Percentiles rank a stretch among this genome's conserved stretches.
Evolutionary conservation across 2,797 vertebrate genomes (phyloP).

Genomic region (Syngnathus rostellatus): DNA sequence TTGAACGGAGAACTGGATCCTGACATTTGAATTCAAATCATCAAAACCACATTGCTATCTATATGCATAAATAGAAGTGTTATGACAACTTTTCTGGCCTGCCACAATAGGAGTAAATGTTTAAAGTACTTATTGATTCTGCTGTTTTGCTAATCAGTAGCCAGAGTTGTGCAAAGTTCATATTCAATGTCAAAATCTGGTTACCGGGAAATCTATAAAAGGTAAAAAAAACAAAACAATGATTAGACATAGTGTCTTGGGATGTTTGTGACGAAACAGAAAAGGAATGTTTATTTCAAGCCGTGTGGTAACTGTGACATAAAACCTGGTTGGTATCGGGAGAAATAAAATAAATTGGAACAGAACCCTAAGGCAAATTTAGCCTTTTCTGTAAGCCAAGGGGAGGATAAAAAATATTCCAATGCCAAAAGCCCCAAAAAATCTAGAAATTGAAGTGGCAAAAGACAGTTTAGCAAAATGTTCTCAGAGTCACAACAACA

Average conservation of each 20-base stretch:
- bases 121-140: not conserved
- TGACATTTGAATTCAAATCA: too few relatives aligned
- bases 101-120: not conserved
- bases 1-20: too few relatives aligned
- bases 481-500: not conserved
- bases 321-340: not conserved
- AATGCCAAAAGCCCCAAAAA: too few relatives aligned
- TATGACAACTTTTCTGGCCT: not conserved
- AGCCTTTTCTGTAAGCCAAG: too few relatives aligned
- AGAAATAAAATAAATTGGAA: too few relatives aligned
- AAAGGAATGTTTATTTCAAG: not conserved
- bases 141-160: not conserved
- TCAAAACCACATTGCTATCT: too few relatives aligned
- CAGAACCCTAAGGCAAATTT: too few relatives aligned
- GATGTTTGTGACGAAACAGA: not conserved
- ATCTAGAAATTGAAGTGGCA: too few relatives aligned
- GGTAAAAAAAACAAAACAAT: not conserved
- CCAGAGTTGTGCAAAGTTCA: not conserved
- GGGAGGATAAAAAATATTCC: too few relatives aligned
- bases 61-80: not conserved
- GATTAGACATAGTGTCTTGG: not conserved
- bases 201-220: not conserved
- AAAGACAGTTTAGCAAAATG: not conserved
- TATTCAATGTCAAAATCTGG: not conserved
- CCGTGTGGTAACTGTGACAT: not conserved